Conservation (phyloP, 2,888 invertebrate genomes). For the Caenorhabditis sp. region DNA sequence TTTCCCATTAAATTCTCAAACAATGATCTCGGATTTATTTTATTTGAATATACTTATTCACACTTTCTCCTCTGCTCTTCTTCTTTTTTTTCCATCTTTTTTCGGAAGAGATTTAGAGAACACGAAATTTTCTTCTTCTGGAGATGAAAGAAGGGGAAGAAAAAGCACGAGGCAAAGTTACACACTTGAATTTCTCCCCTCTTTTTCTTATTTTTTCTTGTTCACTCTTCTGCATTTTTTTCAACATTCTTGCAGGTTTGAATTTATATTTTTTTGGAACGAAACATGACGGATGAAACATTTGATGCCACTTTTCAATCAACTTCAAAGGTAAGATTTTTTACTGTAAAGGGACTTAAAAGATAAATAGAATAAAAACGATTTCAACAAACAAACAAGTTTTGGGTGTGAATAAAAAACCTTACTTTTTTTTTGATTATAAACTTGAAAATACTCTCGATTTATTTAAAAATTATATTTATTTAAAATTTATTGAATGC, state of each 20-base stretch:
- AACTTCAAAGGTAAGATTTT: slow-evolving; percentile 31
- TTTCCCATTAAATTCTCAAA: too few relatives aligned
- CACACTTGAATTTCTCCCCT: slow-evolving; percentile 38
- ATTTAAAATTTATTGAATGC: too few relatives aligned
- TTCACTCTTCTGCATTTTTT: slow-evolving; percentile 12
- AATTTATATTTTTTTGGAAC: not conserved
- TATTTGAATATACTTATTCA: not conserved
- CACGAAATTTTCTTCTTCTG: slow-evolving; percentile 3
- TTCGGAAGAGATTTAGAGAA: not conserved
- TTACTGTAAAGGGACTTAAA: too few relatives aligned
- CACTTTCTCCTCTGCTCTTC: slow-evolving; percentile 8
- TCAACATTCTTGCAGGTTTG: not conserved
- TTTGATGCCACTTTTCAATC: slow-evolving; percentile 40
- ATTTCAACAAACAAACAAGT: too few relatives aligned
- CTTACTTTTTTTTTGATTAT: too few relatives aligned
- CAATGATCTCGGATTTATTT: too few relatives aligned
- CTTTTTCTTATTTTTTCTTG: slow-evolving; percentile 9
- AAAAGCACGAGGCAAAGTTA: slow-evolving; percentile 36
- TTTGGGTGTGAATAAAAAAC: too few relatives aligned
- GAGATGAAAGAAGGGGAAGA: slow-evolving; percentile 7
- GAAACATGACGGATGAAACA: slow-evolving; percentile 10
- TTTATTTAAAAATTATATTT: too few relatives aligned
- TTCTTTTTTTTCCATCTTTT: slow-evolving; percentile 10
- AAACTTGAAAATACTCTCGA: too few relatives aligned
- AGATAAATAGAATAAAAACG: too few relatives aligned